These are phyloP conservation scores for Nasonovia ribisnigri DNA, from an alignment of 2,888 invertebrate species.

Conservation along the genomic window DNA sequence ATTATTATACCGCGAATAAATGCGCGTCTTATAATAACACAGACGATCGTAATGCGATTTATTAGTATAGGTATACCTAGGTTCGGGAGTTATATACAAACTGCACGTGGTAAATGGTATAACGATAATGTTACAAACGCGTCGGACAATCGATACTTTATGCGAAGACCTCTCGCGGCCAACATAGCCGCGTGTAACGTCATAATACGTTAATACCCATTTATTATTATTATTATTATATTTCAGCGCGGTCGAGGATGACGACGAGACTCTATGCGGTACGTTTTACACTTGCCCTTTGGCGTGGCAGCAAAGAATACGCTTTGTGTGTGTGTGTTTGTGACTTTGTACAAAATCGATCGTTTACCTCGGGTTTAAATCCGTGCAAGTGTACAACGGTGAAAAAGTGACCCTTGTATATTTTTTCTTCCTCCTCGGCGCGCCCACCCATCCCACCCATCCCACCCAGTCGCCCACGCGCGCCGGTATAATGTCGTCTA, in stretches of 20 bases:
- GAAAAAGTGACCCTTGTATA: slow-evolving; percentile 49
- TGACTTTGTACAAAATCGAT: slow-evolving; percentile 56
- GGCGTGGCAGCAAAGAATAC: background rate
- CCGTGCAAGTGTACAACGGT: slow-evolving; percentile 48
- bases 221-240: background rate
- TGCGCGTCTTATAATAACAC: background rate
- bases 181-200: background rate
- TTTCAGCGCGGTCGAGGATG: background rate
- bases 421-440: background rate
- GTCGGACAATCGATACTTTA: background rate
- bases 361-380: slow-evolving; percentile 56
- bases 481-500: background rate
- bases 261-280: background rate
- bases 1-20: background rate
- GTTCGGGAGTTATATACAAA: background rate
- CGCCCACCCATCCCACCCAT: background rate
- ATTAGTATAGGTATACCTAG: background rate
- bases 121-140: background rate
- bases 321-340: background rate
- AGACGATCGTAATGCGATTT: background rate
- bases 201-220: background rate
- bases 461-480: background rate
- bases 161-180: background rate
- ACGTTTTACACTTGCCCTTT: slow-evolving; percentile 2
- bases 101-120: background rate